Evolutionary conservation across 1,140 invertebrate genomes (phyloP).

Genomic region (Chrysomallon squamiferum): DNA sequence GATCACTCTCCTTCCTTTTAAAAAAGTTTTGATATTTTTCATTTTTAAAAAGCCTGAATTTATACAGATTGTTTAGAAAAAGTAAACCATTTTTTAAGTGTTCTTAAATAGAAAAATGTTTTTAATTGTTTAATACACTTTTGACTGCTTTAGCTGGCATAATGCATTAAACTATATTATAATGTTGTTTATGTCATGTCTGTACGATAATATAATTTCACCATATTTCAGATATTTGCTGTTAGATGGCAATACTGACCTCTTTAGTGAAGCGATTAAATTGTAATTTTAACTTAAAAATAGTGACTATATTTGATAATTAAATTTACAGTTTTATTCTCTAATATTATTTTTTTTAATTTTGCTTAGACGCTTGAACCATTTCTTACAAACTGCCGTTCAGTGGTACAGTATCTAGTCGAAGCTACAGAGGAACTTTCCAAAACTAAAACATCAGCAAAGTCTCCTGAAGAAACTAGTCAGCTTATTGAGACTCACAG

Average conservation of each 20-base stretch:
- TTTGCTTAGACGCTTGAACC: conserved; percentile 56
- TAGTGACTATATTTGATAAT: too few species aligned
- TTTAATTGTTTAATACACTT: background rate
- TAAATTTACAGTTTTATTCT: too few species aligned
- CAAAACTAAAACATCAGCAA: conserved; percentile 31
- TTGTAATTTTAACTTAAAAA: too few species aligned
- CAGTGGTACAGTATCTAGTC: conserved; percentile 50
- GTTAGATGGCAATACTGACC: too few species aligned
- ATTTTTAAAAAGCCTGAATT: too few species aligned
- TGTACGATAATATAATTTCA: too few species aligned
- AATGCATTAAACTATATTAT: too few species aligned
- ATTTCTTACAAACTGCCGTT: conserved; percentile 50
- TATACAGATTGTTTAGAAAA: background rate
- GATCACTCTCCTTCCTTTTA: background rate
- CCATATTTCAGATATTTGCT: too few species aligned
- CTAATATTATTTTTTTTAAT: background rate
- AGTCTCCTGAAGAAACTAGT: conserved; percentile 30
- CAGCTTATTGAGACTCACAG: conserved; percentile 56
- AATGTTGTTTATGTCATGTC: too few species aligned
- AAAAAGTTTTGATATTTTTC: background rate
- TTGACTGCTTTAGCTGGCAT: too few species aligned
- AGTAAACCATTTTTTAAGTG: background rate
- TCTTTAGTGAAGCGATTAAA: too few species aligned
- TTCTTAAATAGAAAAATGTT: background rate
- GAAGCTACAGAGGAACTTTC: conserved; percentile 50